Percentiles rank a stretch among this genome's conserved stretches.
Evolutionary conservation across 2,797 vertebrate species (phyloP).

Genomic region (Mycteria americana): DNA sequence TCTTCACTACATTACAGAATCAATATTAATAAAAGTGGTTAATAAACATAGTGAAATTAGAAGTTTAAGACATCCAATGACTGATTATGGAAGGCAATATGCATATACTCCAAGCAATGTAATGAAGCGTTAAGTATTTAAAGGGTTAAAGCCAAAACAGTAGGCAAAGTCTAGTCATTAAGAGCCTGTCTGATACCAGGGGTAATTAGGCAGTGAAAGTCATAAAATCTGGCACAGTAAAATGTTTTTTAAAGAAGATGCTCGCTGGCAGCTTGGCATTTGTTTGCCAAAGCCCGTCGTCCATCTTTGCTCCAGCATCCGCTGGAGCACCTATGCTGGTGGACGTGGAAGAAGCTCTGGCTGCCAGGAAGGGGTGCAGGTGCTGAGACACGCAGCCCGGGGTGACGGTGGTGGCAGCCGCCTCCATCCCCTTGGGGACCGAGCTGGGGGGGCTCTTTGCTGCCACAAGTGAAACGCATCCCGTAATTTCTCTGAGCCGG

Average conservation of each 20-base stretch:
- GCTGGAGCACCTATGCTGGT: neutral
- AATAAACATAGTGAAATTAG: neutral
- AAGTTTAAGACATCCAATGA: neutral
- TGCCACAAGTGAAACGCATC: neutral
- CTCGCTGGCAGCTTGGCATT: neutral
- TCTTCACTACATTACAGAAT: neutral
- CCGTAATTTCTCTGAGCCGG: neutral
- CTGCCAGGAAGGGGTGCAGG: neutral
- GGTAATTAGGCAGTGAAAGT: conserved; percentile 24
- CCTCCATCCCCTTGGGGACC: neutral
- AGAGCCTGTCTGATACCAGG: neutral
- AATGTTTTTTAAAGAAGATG: neutral
- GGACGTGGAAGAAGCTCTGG: neutral
- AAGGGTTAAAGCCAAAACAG: conserved; percentile 51
- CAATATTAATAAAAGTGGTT: neutral
- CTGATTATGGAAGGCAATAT: neutral
- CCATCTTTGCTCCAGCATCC: neutral
- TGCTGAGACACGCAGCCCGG: accelerated
- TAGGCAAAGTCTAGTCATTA: conserved; percentile 35
- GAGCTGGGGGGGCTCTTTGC: neutral
- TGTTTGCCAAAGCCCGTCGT: neutral
- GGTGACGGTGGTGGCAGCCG: accelerated
- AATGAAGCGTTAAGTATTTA: conserved; percentile 37
- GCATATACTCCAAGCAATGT: neutral
- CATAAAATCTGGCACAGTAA: neutral